Percentiles rank a stretch among this genome's conserved stretches.
Conservation (phyloP, 2,113 vertebrate species). For the Buteo buteo region DNA sequence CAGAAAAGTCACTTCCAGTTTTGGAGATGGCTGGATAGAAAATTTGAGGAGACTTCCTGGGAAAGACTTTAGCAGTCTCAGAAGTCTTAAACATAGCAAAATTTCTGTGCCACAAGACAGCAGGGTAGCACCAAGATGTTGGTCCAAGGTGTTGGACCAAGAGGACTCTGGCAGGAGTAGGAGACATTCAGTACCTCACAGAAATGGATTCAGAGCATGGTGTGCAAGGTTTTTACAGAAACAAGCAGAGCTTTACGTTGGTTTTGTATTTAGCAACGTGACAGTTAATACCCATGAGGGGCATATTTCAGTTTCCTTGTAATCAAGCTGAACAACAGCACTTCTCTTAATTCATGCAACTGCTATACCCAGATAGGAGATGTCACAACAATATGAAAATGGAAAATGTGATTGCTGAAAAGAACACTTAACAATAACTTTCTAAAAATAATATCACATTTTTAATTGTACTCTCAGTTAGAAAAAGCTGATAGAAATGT, state of each 20-base stretch:
- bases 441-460: neutral
- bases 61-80: neutral
- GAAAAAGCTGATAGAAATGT: neutral
- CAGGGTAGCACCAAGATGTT: neutral
- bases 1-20: neutral
- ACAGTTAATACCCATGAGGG: neutral
- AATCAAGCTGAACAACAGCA: conserved; percentile 58
- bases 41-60: neutral
- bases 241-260: neutral
- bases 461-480: neutral
- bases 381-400: conserved; percentile 37
- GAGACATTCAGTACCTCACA: neutral
- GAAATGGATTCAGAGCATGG: neutral
- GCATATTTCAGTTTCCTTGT: conserved; percentile 30
- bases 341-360: conserved; percentile 49
- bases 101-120: neutral
- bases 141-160: neutral
- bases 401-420: neutral
- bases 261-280: neutral
- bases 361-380: conserved; percentile 18
- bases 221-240: neutral
- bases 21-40: neutral
- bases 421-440: neutral
- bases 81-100: neutral
- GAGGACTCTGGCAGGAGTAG: neutral